A percentile compares a stretch with the other conserved stretches of the same genome.
phyloP scores from a whole-genome alignment of 2,113 vertebrate species.

The Oostethus manadensis region DNA sequence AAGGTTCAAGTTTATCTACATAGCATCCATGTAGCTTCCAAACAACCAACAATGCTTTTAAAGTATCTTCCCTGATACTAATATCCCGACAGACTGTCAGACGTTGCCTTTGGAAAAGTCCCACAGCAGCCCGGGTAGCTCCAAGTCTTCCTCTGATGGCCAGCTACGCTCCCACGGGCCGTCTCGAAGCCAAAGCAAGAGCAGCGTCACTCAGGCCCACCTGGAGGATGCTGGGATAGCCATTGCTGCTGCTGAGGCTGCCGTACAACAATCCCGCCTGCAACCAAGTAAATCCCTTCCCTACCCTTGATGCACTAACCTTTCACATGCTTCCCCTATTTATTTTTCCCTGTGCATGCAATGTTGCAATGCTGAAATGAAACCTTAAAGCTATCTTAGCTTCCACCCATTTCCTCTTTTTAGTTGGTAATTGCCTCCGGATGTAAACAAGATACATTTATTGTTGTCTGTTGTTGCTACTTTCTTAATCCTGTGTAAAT shows the following conservation, averaged over 20 bases:
- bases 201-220: constrained; percentile 95
- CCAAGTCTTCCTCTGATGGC: constrained; percentile 97
- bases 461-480: no score
- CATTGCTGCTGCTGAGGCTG: constrained; percentile 95
- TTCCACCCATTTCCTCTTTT: constrained; percentile 52
- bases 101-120: constrained; percentile 96
- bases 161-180: constrained; percentile 95
- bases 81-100: constrained; percentile 81
- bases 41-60: no score
- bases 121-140: constrained; percentile 96
- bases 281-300: constrained; percentile 99
- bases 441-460: no score
- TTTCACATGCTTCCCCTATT: constrained; percentile 81
- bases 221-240: constrained; percentile 95
- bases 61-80: background rate
- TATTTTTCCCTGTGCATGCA: constrained; percentile 76
- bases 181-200: constrained; percentile 97
- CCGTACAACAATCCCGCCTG: constrained; percentile 92
- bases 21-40: no score
- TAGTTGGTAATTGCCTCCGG: background rate
- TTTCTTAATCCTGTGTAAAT: no score
- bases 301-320: constrained; percentile 86
- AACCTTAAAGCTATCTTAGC: constrained; percentile 54
- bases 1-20: no score
- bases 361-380: constrained; percentile 36